phyloP scores from a whole-genome alignment of 2,113 vertebrate genomes.

The Tupaia chinensis region DNA sequence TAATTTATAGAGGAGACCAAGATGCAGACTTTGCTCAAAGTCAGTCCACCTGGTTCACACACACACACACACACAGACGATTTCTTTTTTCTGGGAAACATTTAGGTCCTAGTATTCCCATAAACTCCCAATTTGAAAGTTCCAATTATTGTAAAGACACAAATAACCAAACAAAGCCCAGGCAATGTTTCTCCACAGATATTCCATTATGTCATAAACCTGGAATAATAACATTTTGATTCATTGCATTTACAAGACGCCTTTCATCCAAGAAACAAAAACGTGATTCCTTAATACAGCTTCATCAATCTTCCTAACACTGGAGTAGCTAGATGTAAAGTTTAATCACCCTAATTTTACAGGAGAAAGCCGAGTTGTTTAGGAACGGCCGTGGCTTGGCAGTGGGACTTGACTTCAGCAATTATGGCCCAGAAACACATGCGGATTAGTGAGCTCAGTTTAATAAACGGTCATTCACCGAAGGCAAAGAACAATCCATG shows the following conservation, averaged over 20 bases:
- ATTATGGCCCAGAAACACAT: conserved; percentile 27
- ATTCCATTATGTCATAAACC: conserved; percentile 56
- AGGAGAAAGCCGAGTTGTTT: conserved; percentile 46
- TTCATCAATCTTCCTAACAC: conserved; percentile 68
- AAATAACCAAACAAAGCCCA: conserved; percentile 49
- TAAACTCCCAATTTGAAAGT: conserved; percentile 44
- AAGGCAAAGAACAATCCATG: background rate
- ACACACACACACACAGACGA: background rate
- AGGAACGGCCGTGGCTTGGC: conserved; percentile 14
- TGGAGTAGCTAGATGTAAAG: background rate
- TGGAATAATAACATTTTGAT: conserved; percentile 74
- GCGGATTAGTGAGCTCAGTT: conserved; percentile 4
- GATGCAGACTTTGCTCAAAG: background rate
- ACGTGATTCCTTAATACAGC: conserved; percentile 46
- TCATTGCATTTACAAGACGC: conserved; percentile 66
- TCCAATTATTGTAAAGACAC: conserved; percentile 56
- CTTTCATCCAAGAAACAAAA: conserved; percentile 75
- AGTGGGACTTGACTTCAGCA: conserved; percentile 36
- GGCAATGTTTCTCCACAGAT: conserved; percentile 43
- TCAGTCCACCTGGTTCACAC: background rate
- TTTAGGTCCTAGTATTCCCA: conserved; percentile 37
- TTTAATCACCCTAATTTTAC: conserved; percentile 58
- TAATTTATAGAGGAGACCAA: conserved; percentile 32
- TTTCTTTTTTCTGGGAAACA: background rate
- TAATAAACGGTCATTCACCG: conserved; percentile 33